Conservation (phyloP, 1,140 invertebrate genomes). For the Scaptomyza hsui region DNA sequence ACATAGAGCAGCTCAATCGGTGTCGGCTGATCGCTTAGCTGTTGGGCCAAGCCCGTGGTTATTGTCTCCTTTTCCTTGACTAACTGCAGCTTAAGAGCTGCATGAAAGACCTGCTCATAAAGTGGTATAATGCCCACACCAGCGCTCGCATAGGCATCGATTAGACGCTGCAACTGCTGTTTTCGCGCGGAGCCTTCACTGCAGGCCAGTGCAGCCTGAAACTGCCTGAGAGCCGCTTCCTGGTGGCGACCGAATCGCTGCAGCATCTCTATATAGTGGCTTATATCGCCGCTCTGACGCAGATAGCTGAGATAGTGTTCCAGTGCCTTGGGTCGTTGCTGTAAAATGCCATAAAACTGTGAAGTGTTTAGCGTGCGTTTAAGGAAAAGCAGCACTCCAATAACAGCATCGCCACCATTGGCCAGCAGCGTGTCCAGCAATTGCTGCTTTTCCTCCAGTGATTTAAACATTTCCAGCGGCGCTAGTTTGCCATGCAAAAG, state of each 20-base stretch:
- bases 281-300: conserved; percentile 84
- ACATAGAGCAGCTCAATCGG: conserved; percentile 76
- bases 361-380: conserved; percentile 85
- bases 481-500: conserved; percentile 84
- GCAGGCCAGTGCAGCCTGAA: conserved; percentile 82
- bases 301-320: conserved; percentile 86
- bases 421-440: conserved; percentile 85
- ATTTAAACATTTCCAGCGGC: conserved; percentile 85
- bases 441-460: conserved; percentile 85
- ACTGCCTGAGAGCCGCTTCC: conserved; percentile 86
- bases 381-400: conserved; percentile 86
- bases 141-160: conserved; percentile 62
- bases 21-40: conserved; percentile 42
- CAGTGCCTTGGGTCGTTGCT: conserved; percentile 84
- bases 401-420: conserved; percentile 86
- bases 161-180: conserved; percentile 60
- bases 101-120: conserved; percentile 70
- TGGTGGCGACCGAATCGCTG: conserved; percentile 86
- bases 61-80: conserved; percentile 59
- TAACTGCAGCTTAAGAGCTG: conserved; percentile 62
- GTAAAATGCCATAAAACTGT: conserved; percentile 85
- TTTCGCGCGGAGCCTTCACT: conserved; percentile 42
- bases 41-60: conserved; percentile 11
- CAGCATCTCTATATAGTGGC: conserved; percentile 85
- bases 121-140: conserved; percentile 64